Evolutionary conservation across 2,888 invertebrate genomes (phyloP).

Genomic region (Endotricha flammealis): DNA sequence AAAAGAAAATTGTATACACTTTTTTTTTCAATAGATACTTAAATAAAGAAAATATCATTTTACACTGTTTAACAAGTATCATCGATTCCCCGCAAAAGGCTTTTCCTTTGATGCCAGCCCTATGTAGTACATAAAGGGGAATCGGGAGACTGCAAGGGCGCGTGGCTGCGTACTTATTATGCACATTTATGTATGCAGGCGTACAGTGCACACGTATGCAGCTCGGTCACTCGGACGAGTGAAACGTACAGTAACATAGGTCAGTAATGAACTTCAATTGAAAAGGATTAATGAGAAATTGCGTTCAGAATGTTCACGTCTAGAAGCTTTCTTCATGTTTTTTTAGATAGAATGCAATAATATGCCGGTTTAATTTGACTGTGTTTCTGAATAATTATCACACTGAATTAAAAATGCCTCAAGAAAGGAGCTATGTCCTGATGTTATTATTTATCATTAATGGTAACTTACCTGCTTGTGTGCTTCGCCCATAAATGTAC

Average conservation of each 20-base stretch:
- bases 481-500: no score
- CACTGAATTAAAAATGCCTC: no score
- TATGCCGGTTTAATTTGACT: no score
- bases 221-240: slow-evolving; percentile 12
- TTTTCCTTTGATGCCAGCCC: slow-evolving; percentile 34
- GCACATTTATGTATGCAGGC: slow-evolving; percentile 29
- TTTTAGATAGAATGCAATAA: no score
- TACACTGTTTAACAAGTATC: slow-evolving; percentile 4
- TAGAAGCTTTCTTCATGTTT: no score
- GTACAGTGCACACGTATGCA: slow-evolving; percentile 12
- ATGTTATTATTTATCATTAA: no score
- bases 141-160: slow-evolving; percentile 44
- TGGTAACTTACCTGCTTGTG: no score
- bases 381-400: no score
- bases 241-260: slow-evolving; percentile 17
- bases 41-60: no score
- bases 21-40: neutral
- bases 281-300: slow-evolving; percentile 3
- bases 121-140: slow-evolving; percentile 40
- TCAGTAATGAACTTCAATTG: slow-evolving; percentile 12
- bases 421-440: no score
- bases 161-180: slow-evolving; percentile 31
- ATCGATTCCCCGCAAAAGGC: slow-evolving; percentile 8
- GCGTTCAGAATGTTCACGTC: no score
- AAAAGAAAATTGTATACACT: no score